Evolutionary conservation across 2,888 invertebrate genomes (phyloP), one percentile per base, ranked within the genome.

Genomic region (Philereme vetulata): DNA sequence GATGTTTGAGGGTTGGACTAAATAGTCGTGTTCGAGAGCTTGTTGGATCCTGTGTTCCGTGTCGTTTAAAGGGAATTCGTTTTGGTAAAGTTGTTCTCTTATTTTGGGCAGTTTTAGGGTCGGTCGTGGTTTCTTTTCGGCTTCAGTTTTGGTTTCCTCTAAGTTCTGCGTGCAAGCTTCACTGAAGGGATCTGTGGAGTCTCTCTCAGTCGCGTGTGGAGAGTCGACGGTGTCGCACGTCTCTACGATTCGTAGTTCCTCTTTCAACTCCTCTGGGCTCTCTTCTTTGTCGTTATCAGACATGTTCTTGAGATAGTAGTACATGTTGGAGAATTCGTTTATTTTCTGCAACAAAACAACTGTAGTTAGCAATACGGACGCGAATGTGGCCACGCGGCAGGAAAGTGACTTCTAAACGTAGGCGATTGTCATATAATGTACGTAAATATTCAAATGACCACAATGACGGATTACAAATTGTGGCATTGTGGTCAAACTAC

Each of bases 251-350:
- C 77, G 81, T 40, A 89, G 70, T 56, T 90, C 84, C 48, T 93
- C 80, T 11, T 92, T 87, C 7, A 88, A 85, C 52, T 94, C 86
- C 60, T 88, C 85, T 46, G 86, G 83, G 1, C 85, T 82, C 46
- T 93, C 93, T 64, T 94, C 94, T 71, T 93, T 92, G 56, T 92
- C 86, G 59, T 90, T 92, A 68, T 93, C 93, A 43, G 94, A 94
- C 86, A 96, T 95, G 67, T 96, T 96, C 84, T 96, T 97, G 75
- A 97, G 93, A 82, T 96, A 96, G 75, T 96, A 95, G 82, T 97
- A 97, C 94, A 97, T 96, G 78, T 95, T 96, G 52, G 96, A 95
- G 78, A 97, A 95, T 83, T 97, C 96, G 82, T 96, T 96, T 93
- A 97, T 97, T 94, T 96, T 96, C 96, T 96, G 92, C 51, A 93